phyloP scores from a whole-genome alignment of 1,140 invertebrate species.

The Sitodiplosis mosellana region DNA sequence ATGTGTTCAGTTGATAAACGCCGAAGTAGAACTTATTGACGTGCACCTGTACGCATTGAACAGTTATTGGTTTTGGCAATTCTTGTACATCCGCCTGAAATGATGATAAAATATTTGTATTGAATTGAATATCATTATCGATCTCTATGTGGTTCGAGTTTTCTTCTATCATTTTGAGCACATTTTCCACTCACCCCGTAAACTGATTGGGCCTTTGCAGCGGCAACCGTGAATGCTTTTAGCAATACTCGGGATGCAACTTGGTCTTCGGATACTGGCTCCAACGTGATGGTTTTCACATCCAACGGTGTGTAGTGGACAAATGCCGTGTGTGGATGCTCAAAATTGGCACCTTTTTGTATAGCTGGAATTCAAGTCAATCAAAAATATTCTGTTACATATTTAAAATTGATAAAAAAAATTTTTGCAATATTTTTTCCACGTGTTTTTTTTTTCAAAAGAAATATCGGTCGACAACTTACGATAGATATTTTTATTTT shows the following conservation, averaged over 20 bases:
- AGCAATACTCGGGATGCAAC: slow-evolving; percentile 43
- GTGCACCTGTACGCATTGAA: slow-evolving; percentile 65
- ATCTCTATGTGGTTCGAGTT: too few species aligned
- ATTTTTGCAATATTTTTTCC: too few species aligned
- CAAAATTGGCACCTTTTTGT: slow-evolving; percentile 20
- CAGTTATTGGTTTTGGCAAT: slow-evolving; percentile 54
- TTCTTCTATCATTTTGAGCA: too few species aligned
- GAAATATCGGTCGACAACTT: too few species aligned
- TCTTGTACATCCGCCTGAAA: slow-evolving; percentile 36
- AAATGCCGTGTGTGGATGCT: slow-evolving; percentile 54
- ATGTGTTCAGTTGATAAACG: slow-evolving; percentile 69
- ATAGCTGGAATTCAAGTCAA: slow-evolving; percentile 32
- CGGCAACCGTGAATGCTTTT: slow-evolving; percentile 51
- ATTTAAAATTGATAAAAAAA: too few species aligned
- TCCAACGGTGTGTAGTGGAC: slow-evolving; percentile 39
- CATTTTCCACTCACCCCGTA: slow-evolving; percentile 55
- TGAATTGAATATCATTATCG: too few species aligned
- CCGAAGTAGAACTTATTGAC: slow-evolving; percentile 58
- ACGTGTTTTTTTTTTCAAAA: too few species aligned
- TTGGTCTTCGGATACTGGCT: slow-evolving; percentile 41
- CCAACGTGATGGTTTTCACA: slow-evolving; percentile 46
- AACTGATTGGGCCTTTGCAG: slow-evolving; percentile 44
- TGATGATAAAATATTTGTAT: too few species aligned
- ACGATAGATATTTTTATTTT: slow-evolving; percentile 44
- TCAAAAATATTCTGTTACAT: too few species aligned